Base-by-base conservation (phyloP, 2,113 vertebrate genomes). In the Tiliqua scincoides region DNA sequence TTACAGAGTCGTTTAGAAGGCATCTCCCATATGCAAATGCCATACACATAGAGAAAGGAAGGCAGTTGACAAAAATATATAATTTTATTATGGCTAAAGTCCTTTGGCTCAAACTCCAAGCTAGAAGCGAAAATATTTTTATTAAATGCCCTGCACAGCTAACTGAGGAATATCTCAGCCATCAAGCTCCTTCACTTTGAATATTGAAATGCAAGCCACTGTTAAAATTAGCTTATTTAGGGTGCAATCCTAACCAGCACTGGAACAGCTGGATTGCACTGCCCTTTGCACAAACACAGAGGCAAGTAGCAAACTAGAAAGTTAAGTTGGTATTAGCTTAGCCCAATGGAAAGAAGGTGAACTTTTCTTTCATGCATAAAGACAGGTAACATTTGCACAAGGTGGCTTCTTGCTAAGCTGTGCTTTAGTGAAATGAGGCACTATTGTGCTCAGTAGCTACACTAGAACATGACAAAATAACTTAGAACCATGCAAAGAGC, bases 261-360 rank as follows among this genome's bases (percentile, higher is more conserved):
- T n/a, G n/a, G n/a, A n/a, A n/a, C n/a, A n/a, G n/a, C n/a, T n/a
- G n/a, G n/a, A n/a, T n/a, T n/a, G n/a, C n/a, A n/a, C n/a, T n/a
- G n/a, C n/a, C n/a, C n/a, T 90, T 93, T 77, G 87, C 81, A 92
- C 83, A 89, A 89, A 67, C 23, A 81, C 52, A 78, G 48, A 87
- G 79, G 30, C 23, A 20, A 79, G 74, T 77, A 94, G 74, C 2
- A 40, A 93, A 89, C 85, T 59, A 86, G 91, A 87, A 30, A 92
- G 74, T 89, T 94, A 93, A 92, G 93, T 93, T 94, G 93, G 91
- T 82, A 54, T 85, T 89, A 79, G 90, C 85, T 86, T 83, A 78
- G 90, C 85, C 80, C 72, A 90, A 89, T 4, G 73, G 88, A 77
- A 91, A 89, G 35, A 32, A 85, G 74, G 84, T 93, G 88, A 84